Evolutionary conservation across 2,888 invertebrate genomes (phyloP), one percentile per base, ranked within the genome.

Genomic region (Torymus tubicola): DNA sequence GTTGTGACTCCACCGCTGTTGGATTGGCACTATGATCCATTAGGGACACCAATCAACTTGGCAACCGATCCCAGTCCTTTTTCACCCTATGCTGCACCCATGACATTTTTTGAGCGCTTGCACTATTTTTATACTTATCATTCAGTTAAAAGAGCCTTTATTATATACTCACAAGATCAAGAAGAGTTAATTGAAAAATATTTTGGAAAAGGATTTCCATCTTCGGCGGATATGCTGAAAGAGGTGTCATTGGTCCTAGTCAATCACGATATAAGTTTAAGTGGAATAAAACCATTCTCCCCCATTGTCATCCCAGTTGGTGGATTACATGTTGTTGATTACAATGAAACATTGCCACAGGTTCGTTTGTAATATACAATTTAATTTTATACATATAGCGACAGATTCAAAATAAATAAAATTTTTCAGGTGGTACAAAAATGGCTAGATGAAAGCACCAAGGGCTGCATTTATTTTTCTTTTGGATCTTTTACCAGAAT

Each of bases 181-280:
- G 31, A 60, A 13, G 24, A 14, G 16, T 70, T 73, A 50, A 63
- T 82, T 1, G 55, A 78, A 14, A 14, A 78, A 77, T 78, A 70
- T 53, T 80, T 82, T 53, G 82, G 82, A 10, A 11, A 77, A 12
- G 74, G 57, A 14, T 82, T 57, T 61, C 68, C 84, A 1, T 16
- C 58, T 11, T 80, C 84, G 2, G 42, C 11, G 8, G 87, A 88
- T 0, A 55, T 88, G 0, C 73, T 85, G 50, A 86, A 84, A 11
- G 89, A 91, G 72, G 58, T 91, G 74, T 80, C 87, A 2, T 52
- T 91, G 1, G 84, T 92, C 55, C 89, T 93, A 80, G 89, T 93
- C 0, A 93, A 93, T 84, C 91, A 92, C n/a, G 93, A 93, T 87
- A 92, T 91, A 82, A 91, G 92, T 5, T 80, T 93, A 18, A 92